phyloP scores from a whole-genome alignment of 2,888 invertebrate species.

The Drosophila lacicola region DNA sequence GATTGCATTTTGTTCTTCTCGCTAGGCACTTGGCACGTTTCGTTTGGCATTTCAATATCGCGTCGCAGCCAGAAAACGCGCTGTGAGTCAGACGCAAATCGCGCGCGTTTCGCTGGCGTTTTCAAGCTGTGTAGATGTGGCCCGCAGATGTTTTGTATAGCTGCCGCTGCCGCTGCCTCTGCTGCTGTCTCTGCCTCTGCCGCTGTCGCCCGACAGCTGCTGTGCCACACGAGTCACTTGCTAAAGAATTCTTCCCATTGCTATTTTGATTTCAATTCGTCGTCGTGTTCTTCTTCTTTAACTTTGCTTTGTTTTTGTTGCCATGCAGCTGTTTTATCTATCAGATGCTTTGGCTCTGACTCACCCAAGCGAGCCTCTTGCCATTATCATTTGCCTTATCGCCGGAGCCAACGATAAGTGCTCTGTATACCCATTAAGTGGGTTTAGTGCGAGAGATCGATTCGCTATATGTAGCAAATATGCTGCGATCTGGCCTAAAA shows the following conservation, averaged over 20 bases:
- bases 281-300: conserved; percentile 7
- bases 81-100: conserved; percentile 51
- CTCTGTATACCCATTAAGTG: not conserved
- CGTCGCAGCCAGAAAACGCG: conserved; percentile 31
- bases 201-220: conserved; percentile 31
- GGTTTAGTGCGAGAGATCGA: not conserved
- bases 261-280: conserved; percentile 68
- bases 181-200: conserved; percentile 2
- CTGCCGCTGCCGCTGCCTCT: conserved; percentile 9
- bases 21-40: conserved; percentile 54
- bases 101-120: conserved; percentile 51
- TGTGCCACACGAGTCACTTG: conserved; percentile 28
- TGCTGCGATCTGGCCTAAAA: conserved; percentile 13
- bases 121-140: conserved; percentile 22
- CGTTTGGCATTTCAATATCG: conserved; percentile 57
- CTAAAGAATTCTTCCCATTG: conserved; percentile 71
- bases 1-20: not conserved
- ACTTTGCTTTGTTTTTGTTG: conserved; percentile 45
- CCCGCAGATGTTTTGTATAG: conserved; percentile 34
- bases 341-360: conserved; percentile 67
- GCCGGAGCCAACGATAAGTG: conserved; percentile 25
- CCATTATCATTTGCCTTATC: conserved; percentile 27
- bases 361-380: conserved; percentile 41
- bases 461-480: conserved; percentile 1
- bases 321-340: conserved; percentile 75